Evolutionary conservation across 2,797 vertebrate species (phyloP).

Genomic region (Phalloptychus januarius): DNA sequence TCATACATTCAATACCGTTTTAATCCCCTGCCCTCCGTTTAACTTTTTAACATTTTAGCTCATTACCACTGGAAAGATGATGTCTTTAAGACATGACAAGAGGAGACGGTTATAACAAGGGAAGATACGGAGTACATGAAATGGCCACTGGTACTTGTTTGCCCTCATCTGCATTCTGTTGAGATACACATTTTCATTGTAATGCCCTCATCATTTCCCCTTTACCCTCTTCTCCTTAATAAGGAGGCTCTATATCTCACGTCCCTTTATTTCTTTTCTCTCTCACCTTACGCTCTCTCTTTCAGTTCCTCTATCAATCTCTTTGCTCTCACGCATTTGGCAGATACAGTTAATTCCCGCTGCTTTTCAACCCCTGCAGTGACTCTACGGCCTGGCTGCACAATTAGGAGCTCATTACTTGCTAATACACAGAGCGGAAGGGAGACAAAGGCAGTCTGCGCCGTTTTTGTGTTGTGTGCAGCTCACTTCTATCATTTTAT

Average conservation of each 20-base stretch:
- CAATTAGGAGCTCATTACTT: conserved; percentile 77
- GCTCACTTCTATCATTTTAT: conserved; percentile 48
- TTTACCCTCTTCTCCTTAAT: conserved; percentile 33
- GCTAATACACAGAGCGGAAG: conserved; percentile 63
- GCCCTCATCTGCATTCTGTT: conserved; percentile 63
- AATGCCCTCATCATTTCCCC: conserved; percentile 16
- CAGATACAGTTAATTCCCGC: conserved; percentile 57
- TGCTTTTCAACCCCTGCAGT: conserved; percentile 57
- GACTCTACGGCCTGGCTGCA: conserved; percentile 64
- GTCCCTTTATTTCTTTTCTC: conserved; percentile 32
- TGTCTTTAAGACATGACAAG: conserved; percentile 23
- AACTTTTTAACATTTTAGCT: conserved; percentile 45
- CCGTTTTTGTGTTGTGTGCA: conserved; percentile 44
- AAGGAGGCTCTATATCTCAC: conserved; percentile 34
- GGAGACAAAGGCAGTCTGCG: conserved; percentile 57
- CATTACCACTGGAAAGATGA: conserved; percentile 47
- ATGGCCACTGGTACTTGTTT: conserved; percentile 19
- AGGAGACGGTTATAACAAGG: conserved; percentile 18
- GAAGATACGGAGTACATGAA: conserved; percentile 6
- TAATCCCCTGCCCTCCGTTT: conserved; percentile 32
- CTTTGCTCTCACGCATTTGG: conserved; percentile 43
- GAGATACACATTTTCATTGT: conserved; percentile 42
- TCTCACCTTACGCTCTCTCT: conserved; percentile 42
- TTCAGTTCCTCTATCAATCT: conserved; percentile 41
- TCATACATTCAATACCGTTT: conserved; percentile 34